These are phyloP conservation scores for Tridacna gigas DNA, from an alignment of 2,888 invertebrate genomes.

Conservation along the genomic window DNA sequence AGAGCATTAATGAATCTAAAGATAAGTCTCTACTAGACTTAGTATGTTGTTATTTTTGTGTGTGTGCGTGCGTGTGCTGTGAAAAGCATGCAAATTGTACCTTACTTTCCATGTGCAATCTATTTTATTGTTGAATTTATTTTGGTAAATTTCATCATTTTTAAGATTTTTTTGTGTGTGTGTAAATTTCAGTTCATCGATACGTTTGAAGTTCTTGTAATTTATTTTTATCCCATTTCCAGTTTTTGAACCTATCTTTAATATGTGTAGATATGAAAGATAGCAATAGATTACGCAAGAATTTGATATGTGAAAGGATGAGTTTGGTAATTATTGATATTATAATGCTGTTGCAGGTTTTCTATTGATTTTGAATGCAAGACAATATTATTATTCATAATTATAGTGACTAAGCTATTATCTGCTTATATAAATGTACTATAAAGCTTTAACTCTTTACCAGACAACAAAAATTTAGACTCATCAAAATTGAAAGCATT, in stretches of 20 bases:
- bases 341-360: too few species aligned
- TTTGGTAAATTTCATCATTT: slow-evolving; percentile 22
- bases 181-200: slow-evolving; percentile 12
- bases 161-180: background rate
- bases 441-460: too few species aligned
- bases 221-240: slow-evolving; percentile 16
- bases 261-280: background rate
- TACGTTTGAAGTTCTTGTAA: slow-evolving; percentile 19
- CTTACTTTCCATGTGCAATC: slow-evolving; percentile 57
- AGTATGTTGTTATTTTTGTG: slow-evolving; percentile 38
- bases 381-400: too few species aligned
- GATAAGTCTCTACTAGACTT: slow-evolving; percentile 40
- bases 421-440: too few species aligned
- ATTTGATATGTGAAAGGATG: too few species aligned
- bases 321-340: too few species aligned
- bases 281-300: too few species aligned
- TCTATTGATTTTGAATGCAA: too few species aligned
- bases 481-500: too few species aligned
- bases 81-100: slow-evolving; percentile 53
- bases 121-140: slow-evolving; percentile 33
- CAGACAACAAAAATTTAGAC: too few species aligned
- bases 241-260: slow-evolving; percentile 3
- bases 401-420: too few species aligned
- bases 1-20: slow-evolving; percentile 37
- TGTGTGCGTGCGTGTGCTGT: slow-evolving; percentile 53